Base-by-base conservation (phyloP, 2,888 invertebrate genomes). In the Cecidostiba fungosa region DNA sequence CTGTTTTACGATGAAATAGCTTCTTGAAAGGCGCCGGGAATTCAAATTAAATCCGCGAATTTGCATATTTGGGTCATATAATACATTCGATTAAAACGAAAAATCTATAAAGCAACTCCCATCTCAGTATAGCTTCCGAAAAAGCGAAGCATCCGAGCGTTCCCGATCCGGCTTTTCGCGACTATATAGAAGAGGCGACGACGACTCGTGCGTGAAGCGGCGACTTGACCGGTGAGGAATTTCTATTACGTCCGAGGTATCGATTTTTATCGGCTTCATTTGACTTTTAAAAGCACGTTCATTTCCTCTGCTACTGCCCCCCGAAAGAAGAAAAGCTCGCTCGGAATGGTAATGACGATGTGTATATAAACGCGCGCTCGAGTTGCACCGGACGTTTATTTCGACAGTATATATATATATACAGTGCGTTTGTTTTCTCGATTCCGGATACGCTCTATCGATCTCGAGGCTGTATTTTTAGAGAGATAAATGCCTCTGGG, bases 271-370 rank as follows among this genome's bases (percentile, higher is more conserved):
- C 84, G 76, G 50, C 26, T 36, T 84, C 84, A 79, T 84, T 84
- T 84, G 79, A 84, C 79, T 84, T 84, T 84, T 79, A 84, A 79
- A 84, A 79, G 74, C n/a, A n/a, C 29, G 26, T 74, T 84, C 78
- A 39, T 78, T 74, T 72, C n/a, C 54, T 6, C 54, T 50, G 4
- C 50, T 47, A 47, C 50, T 19, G 54, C 4, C 54, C 5, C n/a
- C 62, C 82, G 82, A 70, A 62, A 78, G 72, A 54, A 72, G 36
- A 73, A 23, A 16, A 50, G 19, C 36, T 69, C 14, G 10, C 23
- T 47, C 2, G 47, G n/a, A 74, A 39, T 36, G 50, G 39, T 16
- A 36, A n/a, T 14, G 73, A 47, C 73, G 32, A 23, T 66, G 5
- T 36, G 36, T 36, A 6, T 6, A 59, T 39, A 50, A 23, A 82